Percentiles rank a stretch among this genome's conserved stretches.
These are phyloP conservation scores for Palythoa grandis DNA, from an alignment of 92 coral and sea anemone genomes.

Conservation along the genomic window DNA sequence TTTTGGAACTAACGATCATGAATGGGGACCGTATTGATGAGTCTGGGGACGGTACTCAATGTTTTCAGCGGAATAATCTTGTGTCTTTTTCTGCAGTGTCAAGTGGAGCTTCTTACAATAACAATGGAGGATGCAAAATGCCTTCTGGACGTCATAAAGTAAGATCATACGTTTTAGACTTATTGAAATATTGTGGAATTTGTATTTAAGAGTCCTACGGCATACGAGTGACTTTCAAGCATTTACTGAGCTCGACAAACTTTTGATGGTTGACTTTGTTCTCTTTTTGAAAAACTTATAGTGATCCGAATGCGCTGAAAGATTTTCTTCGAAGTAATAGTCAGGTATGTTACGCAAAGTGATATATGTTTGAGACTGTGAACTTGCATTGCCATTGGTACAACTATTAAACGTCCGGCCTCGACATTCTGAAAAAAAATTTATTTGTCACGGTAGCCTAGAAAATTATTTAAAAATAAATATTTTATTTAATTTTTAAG, in stretches of 20 bases:
- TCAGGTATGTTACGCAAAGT: conserved; percentile 63
- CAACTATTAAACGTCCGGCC: neutral
- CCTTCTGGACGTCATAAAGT: conserved; percentile 96
- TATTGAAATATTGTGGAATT: conserved; percentile 18
- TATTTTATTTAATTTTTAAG: neutral
- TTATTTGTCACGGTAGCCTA: neutral
- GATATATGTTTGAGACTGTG: neutral
- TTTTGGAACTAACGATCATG: conserved; percentile 44
- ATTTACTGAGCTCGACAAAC: no score
- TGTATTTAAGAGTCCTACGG: neutral
- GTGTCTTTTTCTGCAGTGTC: neutral
- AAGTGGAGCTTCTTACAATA: conserved; percentile 37
- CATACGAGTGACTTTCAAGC: neutral
- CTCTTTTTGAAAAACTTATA: conserved; percentile 28
- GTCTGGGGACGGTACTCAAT: conserved; percentile 33
- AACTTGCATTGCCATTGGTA: neutral
- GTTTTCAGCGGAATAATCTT: neutral
- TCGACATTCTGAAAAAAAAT: neutral
- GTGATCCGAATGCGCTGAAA: conserved; percentile 95
- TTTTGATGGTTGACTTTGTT: neutral
- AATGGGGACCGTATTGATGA: conserved; percentile 1
- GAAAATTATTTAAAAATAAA: neutral
- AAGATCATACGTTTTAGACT: conserved; percentile 23
- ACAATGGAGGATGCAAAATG: conserved; percentile 97
- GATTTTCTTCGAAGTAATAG: conserved; percentile 89